A percentile compares a stretch with the other conserved stretches of the same genome.
phyloP scores from a whole-genome alignment of 1,140 invertebrate genomes.

The Aphaenogaster floridana region DNA sequence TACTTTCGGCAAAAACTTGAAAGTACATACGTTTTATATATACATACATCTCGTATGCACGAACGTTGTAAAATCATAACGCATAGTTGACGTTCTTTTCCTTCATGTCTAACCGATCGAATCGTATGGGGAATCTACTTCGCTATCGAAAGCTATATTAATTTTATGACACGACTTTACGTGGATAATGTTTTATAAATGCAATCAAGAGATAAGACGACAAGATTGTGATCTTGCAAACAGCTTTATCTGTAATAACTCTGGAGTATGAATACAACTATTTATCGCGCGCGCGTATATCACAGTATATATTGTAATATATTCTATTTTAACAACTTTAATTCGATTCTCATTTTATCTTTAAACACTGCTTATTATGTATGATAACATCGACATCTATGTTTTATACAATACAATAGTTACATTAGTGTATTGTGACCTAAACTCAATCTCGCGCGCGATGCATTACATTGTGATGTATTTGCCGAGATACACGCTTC shows the following conservation, averaged over 20 bases:
- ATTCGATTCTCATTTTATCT: conserved; percentile 14
- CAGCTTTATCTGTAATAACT: conserved; percentile 8
- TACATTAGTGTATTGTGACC: background rate
- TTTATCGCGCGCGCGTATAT: background rate
- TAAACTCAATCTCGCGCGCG: background rate
- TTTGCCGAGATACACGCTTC: background rate
- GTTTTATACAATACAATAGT: background rate
- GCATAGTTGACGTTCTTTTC: background rate
- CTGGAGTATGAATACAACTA: background rate
- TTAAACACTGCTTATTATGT: background rate
- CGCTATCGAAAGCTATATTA: background rate
- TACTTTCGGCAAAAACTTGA: background rate
- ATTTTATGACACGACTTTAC: background rate
- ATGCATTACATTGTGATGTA: background rate
- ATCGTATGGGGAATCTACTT: background rate
- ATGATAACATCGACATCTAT: background rate
- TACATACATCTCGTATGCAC: background rate
- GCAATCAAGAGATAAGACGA: background rate
- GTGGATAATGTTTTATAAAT: conserved; percentile 3
- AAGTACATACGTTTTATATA: background rate
- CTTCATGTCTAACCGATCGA: background rate
- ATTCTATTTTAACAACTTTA: background rate
- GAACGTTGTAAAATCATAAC: conserved; percentile 1
- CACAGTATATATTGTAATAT: background rate
- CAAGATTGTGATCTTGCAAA: background rate